Evolutionary conservation across 2,888 invertebrate species (phyloP), one percentile per base, ranked within the genome.

Genomic region (Linnaemya tessellans): DNA sequence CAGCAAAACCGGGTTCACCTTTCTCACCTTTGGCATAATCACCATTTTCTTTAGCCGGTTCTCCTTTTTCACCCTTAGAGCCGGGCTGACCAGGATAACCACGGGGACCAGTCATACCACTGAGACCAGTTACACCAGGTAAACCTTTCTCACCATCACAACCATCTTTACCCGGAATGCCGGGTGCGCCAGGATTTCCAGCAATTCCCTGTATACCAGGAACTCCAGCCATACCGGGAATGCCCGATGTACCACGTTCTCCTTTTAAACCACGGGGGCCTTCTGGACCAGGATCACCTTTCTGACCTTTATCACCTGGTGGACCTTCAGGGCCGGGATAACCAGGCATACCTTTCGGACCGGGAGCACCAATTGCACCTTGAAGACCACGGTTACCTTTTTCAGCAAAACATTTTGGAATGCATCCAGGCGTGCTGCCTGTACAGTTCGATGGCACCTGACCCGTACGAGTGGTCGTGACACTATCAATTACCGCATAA

Each of bases 111-210:
- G 94, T 94, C 87, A 93, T 93, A 80, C 98, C 98, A 84, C 94
- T 93, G 0, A 93, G 90, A 68, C 98, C 98, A 64, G 93, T 91
- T 35, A 93, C 87, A 83, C 98, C 98, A 54, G 96, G 94, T 58
- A 94, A 93, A 87, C 98, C 98, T 92, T 98, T 98, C 74, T 98
- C 97, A 90, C 99, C 99, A 90, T 99, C 98, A 91, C 99, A 99
- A 11, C 99, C 99, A 91, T 99, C 98, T 89, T 96, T 93, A 71
- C 99, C 99, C 54, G 97, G 95, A 58, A 95, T 93, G 88, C 98
- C 98, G n/a, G 96, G 94, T 0, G 94, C 90, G 68, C 98, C 97
- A 0, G 94, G 88, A 78, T 89, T 89, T 11, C 92, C 93, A 18
- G 89, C 84, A 60, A 90, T 81, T 25, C 93, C 93, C 60, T 91